Evolutionary conservation across 2,113 vertebrate genomes (phyloP).

Genomic region (Phainopepla nitens): DNA sequence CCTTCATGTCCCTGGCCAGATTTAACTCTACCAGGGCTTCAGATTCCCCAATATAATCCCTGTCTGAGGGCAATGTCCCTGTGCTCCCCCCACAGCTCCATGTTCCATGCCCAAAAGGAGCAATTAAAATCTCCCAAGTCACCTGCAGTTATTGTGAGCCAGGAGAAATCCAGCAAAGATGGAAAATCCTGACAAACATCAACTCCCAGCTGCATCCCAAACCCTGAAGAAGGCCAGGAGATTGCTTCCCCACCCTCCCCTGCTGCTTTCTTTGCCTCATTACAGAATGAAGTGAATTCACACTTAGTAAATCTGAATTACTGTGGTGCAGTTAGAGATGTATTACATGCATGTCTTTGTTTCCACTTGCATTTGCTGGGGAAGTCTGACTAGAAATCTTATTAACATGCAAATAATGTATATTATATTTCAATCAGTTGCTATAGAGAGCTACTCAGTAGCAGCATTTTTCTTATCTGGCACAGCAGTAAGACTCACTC

Average conservation of each 20-base stretch:
- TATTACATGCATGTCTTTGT: not conserved
- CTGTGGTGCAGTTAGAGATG: not conserved
- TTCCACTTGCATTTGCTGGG: not conserved
- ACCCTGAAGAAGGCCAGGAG: not conserved
- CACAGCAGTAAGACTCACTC: not conserved
- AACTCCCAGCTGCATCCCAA: not conserved
- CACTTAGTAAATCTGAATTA: not conserved
- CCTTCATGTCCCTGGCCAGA: not conserved
- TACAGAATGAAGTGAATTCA: not conserved
- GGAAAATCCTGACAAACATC: not conserved
- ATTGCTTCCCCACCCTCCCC: not conserved
- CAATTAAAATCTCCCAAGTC: not conserved
- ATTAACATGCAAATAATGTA: constrained; percentile 31
- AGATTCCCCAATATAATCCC: not conserved
- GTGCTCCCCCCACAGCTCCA: not conserved
- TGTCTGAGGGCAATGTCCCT: not conserved
- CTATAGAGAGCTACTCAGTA: not conserved
- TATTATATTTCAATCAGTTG: not conserved
- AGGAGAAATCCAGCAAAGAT: not conserved
- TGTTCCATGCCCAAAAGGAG: not conserved
- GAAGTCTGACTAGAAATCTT: not conserved
- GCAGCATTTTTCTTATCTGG: not conserved
- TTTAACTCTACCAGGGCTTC: not conserved
- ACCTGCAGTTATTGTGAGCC: not conserved
- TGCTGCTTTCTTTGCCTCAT: not conserved